Evolutionary conservation across 2,113 vertebrate genomes (phyloP).

Genomic region (Platichthys flesus): DNA sequence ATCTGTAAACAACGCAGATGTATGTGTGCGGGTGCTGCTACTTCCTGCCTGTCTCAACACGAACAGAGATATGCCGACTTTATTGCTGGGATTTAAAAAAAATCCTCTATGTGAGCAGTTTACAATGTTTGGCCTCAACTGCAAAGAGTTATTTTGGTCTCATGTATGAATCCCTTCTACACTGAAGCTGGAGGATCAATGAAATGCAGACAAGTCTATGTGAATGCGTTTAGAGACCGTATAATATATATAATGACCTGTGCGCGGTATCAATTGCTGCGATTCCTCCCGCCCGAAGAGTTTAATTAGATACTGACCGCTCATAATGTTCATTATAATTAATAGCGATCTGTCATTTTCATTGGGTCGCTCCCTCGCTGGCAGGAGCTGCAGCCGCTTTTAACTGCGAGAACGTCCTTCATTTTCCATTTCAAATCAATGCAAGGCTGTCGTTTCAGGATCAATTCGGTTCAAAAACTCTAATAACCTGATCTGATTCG

Average conservation of each 20-base stretch:
- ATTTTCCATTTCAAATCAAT: slow-evolving; percentile 68
- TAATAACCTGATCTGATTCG: slow-evolving; percentile 30
- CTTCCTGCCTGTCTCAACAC: slow-evolving; percentile 44
- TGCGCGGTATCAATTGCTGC: slow-evolving; percentile 38
- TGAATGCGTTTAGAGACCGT: slow-evolving; percentile 20
- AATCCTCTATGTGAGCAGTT: slow-evolving; percentile 1
- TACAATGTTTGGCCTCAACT: neutral
- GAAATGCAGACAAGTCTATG: slow-evolving; percentile 23
- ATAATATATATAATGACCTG: slow-evolving; percentile 38
- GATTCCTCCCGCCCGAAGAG: slow-evolving; percentile 52
- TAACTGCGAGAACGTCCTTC: slow-evolving; percentile 69
- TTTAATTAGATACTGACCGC: slow-evolving; percentile 71
- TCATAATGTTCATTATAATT: slow-evolving; percentile 65
- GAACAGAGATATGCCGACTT: slow-evolving; percentile 38
- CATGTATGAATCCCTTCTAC: neutral
- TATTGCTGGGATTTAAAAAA: neutral
- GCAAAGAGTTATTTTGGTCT: neutral
- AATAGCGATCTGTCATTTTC: slow-evolving; percentile 71
- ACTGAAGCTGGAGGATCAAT: slow-evolving; percentile 12
- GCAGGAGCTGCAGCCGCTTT: slow-evolving; percentile 36
- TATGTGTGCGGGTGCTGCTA: slow-evolving; percentile 4
- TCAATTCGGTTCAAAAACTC: slow-evolving; percentile 31
- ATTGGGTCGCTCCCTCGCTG: slow-evolving; percentile 47
- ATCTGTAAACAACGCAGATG: neutral
- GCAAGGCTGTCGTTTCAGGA: slow-evolving; percentile 54